These are phyloP conservation scores for Carassius auratus DNA, from an alignment of 2,113 vertebrate species.

Conservation along the genomic window DNA sequence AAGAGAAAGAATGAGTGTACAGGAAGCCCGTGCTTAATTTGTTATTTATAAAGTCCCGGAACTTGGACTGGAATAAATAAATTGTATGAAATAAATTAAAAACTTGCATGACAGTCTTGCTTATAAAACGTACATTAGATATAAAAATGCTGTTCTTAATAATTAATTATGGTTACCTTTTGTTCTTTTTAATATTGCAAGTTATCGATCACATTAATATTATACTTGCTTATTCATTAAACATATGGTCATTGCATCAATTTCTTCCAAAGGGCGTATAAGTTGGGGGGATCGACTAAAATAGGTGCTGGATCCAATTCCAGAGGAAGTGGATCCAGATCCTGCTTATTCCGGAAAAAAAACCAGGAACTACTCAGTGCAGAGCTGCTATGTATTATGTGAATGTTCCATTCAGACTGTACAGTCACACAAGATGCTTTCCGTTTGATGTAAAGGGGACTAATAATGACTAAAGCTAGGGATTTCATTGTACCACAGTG, in stretches of 20 bases:
- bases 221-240: background rate
- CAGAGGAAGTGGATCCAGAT: slow-evolving; percentile 21
- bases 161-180: background rate
- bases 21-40: background rate
- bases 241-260: background rate
- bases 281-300: slow-evolving; percentile 1
- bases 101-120: background rate
- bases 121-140: background rate
- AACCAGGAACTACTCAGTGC: background rate
- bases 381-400: slow-evolving; percentile 23
- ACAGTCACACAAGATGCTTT: slow-evolving; percentile 26
- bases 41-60: background rate
- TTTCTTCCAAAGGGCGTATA: background rate
- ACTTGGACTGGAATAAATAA: background rate
- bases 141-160: background rate
- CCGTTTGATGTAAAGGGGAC: background rate
- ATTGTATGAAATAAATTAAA: background rate
- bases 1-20: background rate
- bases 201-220: background rate
- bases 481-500: background rate
- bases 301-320: slow-evolving; percentile 34
- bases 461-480: background rate
- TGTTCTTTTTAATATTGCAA: background rate
- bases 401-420: slow-evolving; percentile 21
- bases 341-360: slow-evolving; percentile 24